These are phyloP conservation scores for Plagodis dolabraria DNA, from an alignment of 2,888 invertebrate genomes.

Conservation along the genomic window DNA sequence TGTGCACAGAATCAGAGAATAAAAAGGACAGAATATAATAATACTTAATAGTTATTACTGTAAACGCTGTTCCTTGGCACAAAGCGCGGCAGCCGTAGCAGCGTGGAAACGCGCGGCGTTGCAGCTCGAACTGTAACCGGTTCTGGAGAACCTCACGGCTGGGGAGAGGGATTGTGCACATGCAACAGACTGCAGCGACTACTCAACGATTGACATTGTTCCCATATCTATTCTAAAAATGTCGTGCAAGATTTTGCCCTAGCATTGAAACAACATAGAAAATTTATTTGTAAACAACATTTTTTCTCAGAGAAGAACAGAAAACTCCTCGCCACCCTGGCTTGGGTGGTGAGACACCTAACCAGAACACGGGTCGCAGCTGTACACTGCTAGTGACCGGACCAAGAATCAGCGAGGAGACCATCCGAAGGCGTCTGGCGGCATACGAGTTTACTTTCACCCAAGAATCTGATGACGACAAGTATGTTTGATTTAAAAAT, in stretches of 20 bases:
- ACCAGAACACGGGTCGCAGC: constrained; percentile 47
- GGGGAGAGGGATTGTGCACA: no score
- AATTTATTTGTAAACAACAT: constrained; percentile 1
- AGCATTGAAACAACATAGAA: neutral
- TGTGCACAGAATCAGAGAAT: no score
- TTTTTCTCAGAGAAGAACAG: constrained; percentile 45
- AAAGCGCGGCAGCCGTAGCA: no score
- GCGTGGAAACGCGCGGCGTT: no score
- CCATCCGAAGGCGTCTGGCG: constrained; percentile 66
- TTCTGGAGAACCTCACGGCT: no score
- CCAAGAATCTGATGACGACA: constrained; percentile 73
- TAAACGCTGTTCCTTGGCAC: no score
- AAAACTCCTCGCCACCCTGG: constrained; percentile 52
- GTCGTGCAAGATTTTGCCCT: neutral
- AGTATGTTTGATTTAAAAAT: constrained; percentile 50
- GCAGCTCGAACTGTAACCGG: no score
- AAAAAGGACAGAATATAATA: no score
- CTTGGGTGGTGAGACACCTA: constrained; percentile 54
- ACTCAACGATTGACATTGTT: neutral
- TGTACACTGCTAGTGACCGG: constrained; percentile 68
- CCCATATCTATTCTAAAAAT: no score
- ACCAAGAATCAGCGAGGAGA: constrained; percentile 71
- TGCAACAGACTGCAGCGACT: no score
- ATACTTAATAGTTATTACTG: no score
- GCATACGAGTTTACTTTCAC: constrained; percentile 72